Evolutionary conservation across 1,140 invertebrate species (phyloP), one percentile per base, ranked within the genome.

Genomic region (Stegodyphus mimosarum): DNA sequence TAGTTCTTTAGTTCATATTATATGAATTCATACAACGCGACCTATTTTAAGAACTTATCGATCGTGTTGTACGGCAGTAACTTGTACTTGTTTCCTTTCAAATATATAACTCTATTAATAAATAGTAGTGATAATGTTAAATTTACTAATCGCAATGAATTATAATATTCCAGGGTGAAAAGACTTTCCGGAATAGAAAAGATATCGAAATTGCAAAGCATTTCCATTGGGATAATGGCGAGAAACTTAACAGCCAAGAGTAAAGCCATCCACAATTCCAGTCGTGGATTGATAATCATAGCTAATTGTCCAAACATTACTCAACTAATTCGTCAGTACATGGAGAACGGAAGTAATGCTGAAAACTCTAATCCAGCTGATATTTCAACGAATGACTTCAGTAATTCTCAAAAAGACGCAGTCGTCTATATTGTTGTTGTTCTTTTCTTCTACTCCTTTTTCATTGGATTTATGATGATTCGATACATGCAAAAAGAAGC

Each of bases 381-480:
- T 7, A 51, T 18, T 10, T 52, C 67, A 72, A 5, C 75, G n/a
- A 15, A 51, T 60, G 33, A 55, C 4, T n/a, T 80, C 9, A 72
- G 76, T 60, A 73, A 84, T 52, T 75, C 69, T 6, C 87, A 87
- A 51, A 76, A 74, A n/a, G 85, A 89, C n/a, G 89, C 89, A 10
- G 86, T 89, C 6, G 74, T 89, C 48, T 89, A 89, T 77, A 89
- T 89, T 53, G 88, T 89, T 18, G 89, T 89, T 11, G 89, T 89
- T 0, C 83, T 89, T 9, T 87, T 88, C 52, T 89, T 89, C 85
- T 89, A 89, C 72, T 89, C 89, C 11, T 88, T 88, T 64, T 88
- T 88, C 18, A 89, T 89, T 17, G 88, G 88, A 2, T 77, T 89
- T 48, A 89, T 89, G 88, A 89, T 89, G 88, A 87, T 89, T 33